Conservation (phyloP, 2,797 vertebrate species). For the Muraenolepis orangiensis region DNA sequence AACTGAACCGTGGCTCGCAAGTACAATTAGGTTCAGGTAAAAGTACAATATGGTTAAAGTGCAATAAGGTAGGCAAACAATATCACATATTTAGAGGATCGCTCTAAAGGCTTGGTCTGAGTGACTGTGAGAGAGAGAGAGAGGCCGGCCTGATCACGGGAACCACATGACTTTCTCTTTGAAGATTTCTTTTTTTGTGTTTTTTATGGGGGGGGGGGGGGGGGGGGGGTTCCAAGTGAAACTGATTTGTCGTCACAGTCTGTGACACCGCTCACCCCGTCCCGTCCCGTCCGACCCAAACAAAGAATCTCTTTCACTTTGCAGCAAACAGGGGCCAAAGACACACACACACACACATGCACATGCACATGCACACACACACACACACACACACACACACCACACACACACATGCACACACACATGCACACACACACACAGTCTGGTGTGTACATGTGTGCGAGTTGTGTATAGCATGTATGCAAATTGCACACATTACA, state of each 20-base stretch:
- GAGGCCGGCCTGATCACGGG: constrained; percentile 5
- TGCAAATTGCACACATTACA: constrained; percentile 40
- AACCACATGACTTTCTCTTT: constrained; percentile 25
- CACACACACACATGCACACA: constrained; percentile 36
- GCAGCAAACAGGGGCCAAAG: background rate
- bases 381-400: background rate
- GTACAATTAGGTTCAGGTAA: too few relatives aligned
- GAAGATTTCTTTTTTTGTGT: constrained; percentile 25
- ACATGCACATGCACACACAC: background rate
- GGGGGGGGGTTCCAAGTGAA: constrained; percentile 43
- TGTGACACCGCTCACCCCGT: constrained; percentile 37
- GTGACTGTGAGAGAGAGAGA: background rate
- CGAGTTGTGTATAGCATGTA: background rate
- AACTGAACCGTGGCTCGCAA: too few relatives aligned
- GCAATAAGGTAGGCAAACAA: too few relatives aligned
- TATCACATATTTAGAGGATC: background rate
- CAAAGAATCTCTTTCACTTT: constrained; percentile 45
- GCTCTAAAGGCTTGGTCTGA: background rate
- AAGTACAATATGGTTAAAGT: too few relatives aligned
- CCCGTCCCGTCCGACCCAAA: constrained; percentile 54
- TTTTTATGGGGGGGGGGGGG: too few relatives aligned
- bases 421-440: constrained; percentile 49
- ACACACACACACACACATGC: background rate
- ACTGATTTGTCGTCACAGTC: constrained; percentile 51
- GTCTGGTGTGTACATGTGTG: constrained; percentile 13